These are phyloP conservation scores for Eumerus sabulonum DNA, from an alignment of 2,888 invertebrate genomes.

Conservation along the genomic window DNA sequence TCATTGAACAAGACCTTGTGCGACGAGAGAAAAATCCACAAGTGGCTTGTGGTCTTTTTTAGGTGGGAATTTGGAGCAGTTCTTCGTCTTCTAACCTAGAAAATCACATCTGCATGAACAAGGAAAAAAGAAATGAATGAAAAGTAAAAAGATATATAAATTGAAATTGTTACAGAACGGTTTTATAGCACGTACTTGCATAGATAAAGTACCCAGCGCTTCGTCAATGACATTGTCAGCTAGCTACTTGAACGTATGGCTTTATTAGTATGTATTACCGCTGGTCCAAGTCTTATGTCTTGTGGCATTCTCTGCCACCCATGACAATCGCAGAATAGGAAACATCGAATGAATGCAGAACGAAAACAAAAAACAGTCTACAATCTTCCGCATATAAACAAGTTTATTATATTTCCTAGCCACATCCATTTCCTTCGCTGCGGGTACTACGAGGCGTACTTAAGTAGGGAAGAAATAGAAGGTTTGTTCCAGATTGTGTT, in stretches of 20 bases:
- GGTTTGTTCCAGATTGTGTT: constrained; percentile 67
- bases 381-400: constrained; percentile 67
- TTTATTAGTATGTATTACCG: constrained; percentile 57
- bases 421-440: constrained; percentile 60
- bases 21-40: constrained; percentile 4
- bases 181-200: no score
- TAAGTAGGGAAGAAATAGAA: constrained; percentile 40
- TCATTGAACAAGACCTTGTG: constrained; percentile 38
- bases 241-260: constrained; percentile 52
- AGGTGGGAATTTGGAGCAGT: constrained; percentile 54
- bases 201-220: constrained; percentile 16
- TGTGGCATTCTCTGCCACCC: constrained; percentile 57
- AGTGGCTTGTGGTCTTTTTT: constrained; percentile 17
- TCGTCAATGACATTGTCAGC: constrained; percentile 8
- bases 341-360: constrained; percentile 1
- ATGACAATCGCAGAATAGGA: constrained; percentile 50
- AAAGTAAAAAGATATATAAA: constrained; percentile 39
- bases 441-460: constrained; percentile 23
- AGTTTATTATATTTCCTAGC: constrained; percentile 66
- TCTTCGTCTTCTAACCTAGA: constrained; percentile 57
- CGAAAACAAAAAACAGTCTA: constrained; percentile 21
- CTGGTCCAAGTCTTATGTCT: constrained; percentile 23
- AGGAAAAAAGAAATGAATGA: constrained; percentile 20
- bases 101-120: constrained; percentile 66
- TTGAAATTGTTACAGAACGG: constrained; percentile 57